These are phyloP conservation scores for Brachionichthys hirsutus DNA, from an alignment of 2,113 vertebrate species.

Conservation along the genomic window DNA sequence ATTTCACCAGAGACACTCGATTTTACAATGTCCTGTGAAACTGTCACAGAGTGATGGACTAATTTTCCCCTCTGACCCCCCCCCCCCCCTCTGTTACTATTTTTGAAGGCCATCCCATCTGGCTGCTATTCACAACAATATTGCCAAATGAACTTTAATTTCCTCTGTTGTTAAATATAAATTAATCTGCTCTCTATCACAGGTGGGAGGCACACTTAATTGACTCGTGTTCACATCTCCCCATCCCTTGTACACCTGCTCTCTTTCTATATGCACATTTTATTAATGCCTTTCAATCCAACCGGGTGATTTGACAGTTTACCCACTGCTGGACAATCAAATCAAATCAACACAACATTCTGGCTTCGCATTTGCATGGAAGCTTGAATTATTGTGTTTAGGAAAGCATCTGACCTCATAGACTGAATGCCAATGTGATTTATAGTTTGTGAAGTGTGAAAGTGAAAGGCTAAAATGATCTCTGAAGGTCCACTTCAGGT, in stretches of 20 bases:
- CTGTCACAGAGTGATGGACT: slow-evolving; percentile 63
- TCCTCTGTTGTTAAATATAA: slow-evolving; percentile 75
- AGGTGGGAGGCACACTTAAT: slow-evolving; percentile 75
- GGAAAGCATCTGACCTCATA: not conserved
- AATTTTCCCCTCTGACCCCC: slow-evolving; percentile 56
- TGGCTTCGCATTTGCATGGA: not conserved
- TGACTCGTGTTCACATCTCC: slow-evolving; percentile 75
- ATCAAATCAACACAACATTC: slow-evolving; percentile 14
- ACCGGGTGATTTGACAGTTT: slow-evolving; percentile 46
- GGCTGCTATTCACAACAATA: slow-evolving; percentile 70
- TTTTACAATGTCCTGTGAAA: slow-evolving; percentile 55
- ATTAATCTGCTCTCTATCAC: slow-evolving; percentile 75
- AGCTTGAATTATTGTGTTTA: not conserved
- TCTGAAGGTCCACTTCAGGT: slow-evolving; percentile 17
- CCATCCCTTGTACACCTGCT: slow-evolving; percentile 70
- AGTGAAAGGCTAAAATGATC: slow-evolving; percentile 16
- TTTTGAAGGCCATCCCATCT: slow-evolving; percentile 77
- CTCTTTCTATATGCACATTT: slow-evolving; percentile 64
- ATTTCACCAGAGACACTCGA: slow-evolving; percentile 27
- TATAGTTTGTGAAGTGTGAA: slow-evolving; percentile 18
- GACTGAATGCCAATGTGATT: not conserved
- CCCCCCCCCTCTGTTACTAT: slow-evolving; percentile 59
- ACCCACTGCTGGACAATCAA: slow-evolving; percentile 41
- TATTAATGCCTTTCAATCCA: slow-evolving; percentile 51
- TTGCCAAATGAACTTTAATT: slow-evolving; percentile 78